Base-by-base conservation (phyloP, 2,797 vertebrate genomes). In the Tragelaphus eurycerus region DNA sequence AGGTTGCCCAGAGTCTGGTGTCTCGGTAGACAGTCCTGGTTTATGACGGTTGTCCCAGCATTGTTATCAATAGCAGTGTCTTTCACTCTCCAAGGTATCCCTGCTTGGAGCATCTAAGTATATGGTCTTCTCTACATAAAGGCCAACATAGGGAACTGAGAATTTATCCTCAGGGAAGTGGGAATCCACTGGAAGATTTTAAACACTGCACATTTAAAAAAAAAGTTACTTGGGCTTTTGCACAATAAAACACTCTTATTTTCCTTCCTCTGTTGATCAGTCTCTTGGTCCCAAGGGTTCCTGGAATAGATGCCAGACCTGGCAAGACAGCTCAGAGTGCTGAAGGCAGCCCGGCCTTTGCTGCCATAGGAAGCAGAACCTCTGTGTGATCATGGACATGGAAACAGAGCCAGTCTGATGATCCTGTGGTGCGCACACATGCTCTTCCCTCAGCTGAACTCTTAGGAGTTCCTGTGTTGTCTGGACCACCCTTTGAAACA, bases 401-500 rank as follows among this genome's bases (percentile, higher is more conserved):
- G 90, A 86, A 79, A 59, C 25, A 52, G 93, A 88, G 31, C 46
- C 54, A 9, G 15, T 54, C 83, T 52, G 57, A 81, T 57, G 86
- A n/a, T 21, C 60, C 78, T 31, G 21, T 59, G 79, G 76, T n/a
- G 5, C 19, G 52, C 38, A 57, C 95, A 86, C 31, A 48, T 59
- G 71, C 78, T 89, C 43, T 96, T 89, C 67, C 79, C 62, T 95
- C 46, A 79, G 57, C 4, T 84, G 94, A 94, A 86, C 97, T 86
- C 74, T 50, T 82, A 21, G 82, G 82, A 94, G 88, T 83, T 97
- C 94, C 92, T 96, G 92, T 95, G 62, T 64, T 95, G 71, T 95
- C 90, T 48, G 76, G 82, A 82, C 34, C 64, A 21, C 50, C 25
- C 31, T 93, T 54, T 1, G 84, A 67, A 96, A 95, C 97, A 95